Conservation (phyloP, 2,888 invertebrate genomes). For the Heliconius ismenius region DNA sequence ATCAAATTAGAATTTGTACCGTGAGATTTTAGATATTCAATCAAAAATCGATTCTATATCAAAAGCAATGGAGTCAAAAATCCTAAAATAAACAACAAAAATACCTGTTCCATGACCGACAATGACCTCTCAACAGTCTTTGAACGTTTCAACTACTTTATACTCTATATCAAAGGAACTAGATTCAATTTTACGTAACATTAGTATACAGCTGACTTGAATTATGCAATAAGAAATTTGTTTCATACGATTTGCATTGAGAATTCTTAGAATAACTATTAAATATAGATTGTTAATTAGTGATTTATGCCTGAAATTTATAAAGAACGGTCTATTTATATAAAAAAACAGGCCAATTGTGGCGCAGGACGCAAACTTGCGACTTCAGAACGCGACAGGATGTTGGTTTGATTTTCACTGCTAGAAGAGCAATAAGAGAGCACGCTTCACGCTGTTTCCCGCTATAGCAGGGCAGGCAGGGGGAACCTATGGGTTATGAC, state of each 20-base stretch:
- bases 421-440: too few relatives aligned
- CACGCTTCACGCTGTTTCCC: too few relatives aligned
- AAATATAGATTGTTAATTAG: slow-evolving; percentile 1
- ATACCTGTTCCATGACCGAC: slow-evolving; percentile 19
- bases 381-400: too few relatives aligned
- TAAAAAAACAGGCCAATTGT: too few relatives aligned
- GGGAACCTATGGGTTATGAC: too few relatives aligned
- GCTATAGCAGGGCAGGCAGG: too few relatives aligned
- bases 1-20: background rate
- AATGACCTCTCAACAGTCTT: slow-evolving; percentile 8
- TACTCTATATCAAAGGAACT: background rate
- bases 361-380: too few relatives aligned
- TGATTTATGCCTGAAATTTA: background rate
- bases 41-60: background rate
- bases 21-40: background rate
- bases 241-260: slow-evolving; percentile 5
- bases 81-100: background rate
- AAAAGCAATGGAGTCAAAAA: background rate
- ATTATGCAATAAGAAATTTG: slow-evolving; percentile 12
- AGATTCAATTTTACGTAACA: background rate
- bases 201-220: slow-evolving; percentile 7
- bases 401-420: too few relatives aligned
- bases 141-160: background rate
- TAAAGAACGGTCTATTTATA: too few relatives aligned
- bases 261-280: background rate